Base-by-base conservation (phyloP, 2,888 invertebrate genomes). In the Germaria angustata region DNA sequence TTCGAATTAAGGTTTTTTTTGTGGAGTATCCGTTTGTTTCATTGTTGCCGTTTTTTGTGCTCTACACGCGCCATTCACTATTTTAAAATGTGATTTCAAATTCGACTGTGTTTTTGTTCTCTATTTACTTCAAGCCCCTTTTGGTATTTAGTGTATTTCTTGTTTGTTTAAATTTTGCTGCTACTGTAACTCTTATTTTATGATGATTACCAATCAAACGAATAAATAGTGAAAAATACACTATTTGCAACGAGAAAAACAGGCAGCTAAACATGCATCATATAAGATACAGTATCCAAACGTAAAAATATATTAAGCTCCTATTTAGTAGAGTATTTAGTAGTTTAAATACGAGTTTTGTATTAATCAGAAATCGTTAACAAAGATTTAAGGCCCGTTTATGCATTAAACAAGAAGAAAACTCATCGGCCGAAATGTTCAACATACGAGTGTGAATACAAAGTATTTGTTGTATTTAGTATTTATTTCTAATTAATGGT, bases 61-160 rank as follows among this genome's bases (percentile, higher is more conserved):
- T 78, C 41, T 71, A 51, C 69, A 63, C 53, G 75, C 61, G 80
- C 75, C 80, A 68, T 71, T 76, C 76, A 68, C 80, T 53, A 51
- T 63, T 65, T 65, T n/a, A 41, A 63, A 36, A 75, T 55, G 15
- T 17, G 32, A n/a, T 59, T 76, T 76, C 22, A 11, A 65, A 57
- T 46, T 59, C 6, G 13, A n/a, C n/a, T n/a, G n/a, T n/a, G 36
- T 66, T 17, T 34, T 39, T 61, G 2, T 39, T 39, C 28, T 28
- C 6, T 28, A 28, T 61, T 59, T 59, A 11, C 65, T 55, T 44
- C 34, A 32, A 63, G 41, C 1, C 41, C 4, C 63, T 65, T 75
- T 66, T 66, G 39, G 66, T 49, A 49, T 20, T 57, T 59, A 34
- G 34, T 59, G 17, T 65, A 13, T 15, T 28, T 28, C 6, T 6